Evolutionary conservation across 2,888 invertebrate genomes (phyloP).

Genomic region (Ophioninae sp.): DNA sequence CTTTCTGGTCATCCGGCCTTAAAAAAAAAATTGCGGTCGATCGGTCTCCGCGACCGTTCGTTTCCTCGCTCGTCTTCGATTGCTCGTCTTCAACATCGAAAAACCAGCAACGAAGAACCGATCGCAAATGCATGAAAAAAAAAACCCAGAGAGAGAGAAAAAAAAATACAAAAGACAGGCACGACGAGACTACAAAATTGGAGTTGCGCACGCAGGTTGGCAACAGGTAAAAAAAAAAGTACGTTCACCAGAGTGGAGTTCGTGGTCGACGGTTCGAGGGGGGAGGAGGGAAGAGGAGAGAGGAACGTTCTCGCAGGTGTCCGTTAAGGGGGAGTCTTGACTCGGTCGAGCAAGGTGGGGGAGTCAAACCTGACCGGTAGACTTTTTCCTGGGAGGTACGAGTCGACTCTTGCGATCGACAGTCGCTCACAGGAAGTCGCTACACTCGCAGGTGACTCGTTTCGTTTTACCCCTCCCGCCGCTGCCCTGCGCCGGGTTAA

Average conservation of each 20-base stretch:
- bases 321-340: conserved; percentile 60
- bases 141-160: neutral
- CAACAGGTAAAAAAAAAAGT: conserved; percentile 73
- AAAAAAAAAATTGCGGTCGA: too few relatives aligned
- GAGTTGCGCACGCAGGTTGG: conserved; percentile 67
- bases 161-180: neutral
- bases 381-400: conserved; percentile 60
- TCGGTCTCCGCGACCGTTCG: too few relatives aligned
- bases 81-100: too few relatives aligned
- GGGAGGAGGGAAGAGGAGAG: conserved; percentile 23
- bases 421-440: conserved; percentile 73
- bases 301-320: conserved; percentile 65
- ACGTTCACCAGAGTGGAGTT: neutral
- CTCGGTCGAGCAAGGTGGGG: conserved; percentile 63
- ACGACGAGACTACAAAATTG: conserved; percentile 15
- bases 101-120: too few relatives aligned
- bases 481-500: neutral
- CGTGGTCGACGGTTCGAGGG: conserved; percentile 11
- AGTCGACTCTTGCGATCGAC: conserved; percentile 69
- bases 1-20: too few relatives aligned
- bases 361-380: conserved; percentile 73
- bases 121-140: neutral
- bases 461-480: too few relatives aligned
- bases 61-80: too few relatives aligned
- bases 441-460: conserved; percentile 61